A percentile compares a stretch with the other conserved stretches of the same genome.
phyloP scores from a whole-genome alignment of 2,888 invertebrate genomes.

The Drosophila heteroneura region DNA sequence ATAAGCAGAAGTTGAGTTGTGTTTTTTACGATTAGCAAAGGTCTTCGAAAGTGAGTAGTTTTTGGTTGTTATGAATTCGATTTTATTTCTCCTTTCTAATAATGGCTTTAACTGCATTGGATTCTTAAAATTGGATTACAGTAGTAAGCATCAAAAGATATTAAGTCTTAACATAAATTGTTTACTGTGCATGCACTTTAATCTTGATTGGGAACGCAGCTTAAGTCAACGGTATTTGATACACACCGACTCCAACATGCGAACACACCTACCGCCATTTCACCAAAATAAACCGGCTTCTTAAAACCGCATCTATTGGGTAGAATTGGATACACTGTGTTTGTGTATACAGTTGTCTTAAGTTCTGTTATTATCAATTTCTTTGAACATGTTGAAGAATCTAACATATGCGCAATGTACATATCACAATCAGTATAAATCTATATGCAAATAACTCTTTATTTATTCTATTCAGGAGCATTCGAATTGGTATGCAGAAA shows the following conservation, averaged over 20 bases:
- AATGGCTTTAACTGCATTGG: neutral
- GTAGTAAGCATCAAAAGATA: neutral
- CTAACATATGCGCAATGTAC: conserved; percentile 4
- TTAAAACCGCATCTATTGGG: conserved; percentile 3
- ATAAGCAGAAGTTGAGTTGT: neutral
- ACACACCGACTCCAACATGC: conserved; percentile 41
- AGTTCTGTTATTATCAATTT: conserved; percentile 1
- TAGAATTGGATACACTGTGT: neutral
- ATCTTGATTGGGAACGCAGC: conserved; percentile 61
- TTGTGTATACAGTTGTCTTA: neutral
- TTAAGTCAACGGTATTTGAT: conserved; percentile 61
- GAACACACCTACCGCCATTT: conserved; percentile 41
- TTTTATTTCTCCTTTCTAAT: neutral
- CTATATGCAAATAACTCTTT: conserved; percentile 26
- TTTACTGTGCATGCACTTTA: conserved; percentile 47
- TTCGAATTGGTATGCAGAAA: conserved; percentile 40
- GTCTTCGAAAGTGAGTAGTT: conserved; percentile 1
- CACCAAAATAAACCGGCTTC: conserved; percentile 47
- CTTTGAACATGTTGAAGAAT: neutral
- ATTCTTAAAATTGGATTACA: neutral
- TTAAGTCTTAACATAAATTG: conserved; percentile 7
- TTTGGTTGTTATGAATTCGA: neutral
- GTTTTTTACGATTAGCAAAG: neutral
- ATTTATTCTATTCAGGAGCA: conserved; percentile 9
- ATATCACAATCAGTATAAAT: conserved; percentile 4